These are phyloP conservation scores for Geodia barretti DNA, from an alignment of 37 sponge, comb jelly and placozoan species.

Conservation along the genomic window DNA sequence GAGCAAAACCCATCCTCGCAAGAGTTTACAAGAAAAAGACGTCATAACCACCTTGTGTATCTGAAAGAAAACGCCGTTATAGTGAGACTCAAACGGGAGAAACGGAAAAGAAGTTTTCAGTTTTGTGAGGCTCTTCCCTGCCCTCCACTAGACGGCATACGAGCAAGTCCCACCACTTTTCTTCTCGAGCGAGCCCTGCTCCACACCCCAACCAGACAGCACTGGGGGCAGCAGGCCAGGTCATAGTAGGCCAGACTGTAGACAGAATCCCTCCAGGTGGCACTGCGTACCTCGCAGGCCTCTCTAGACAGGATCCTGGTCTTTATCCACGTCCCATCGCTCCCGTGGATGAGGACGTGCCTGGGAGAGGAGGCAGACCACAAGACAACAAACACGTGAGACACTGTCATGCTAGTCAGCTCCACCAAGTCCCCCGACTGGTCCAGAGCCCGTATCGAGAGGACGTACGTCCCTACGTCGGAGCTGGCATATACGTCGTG, in stretches of 20 bases:
- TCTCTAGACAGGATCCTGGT: background rate
- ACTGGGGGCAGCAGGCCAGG: constrained; percentile 4
- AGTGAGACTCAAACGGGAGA: background rate
- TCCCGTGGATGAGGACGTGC: background rate
- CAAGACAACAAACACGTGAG: constrained; percentile 1
- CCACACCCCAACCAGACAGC: background rate
- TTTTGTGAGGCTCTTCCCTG: background rate
- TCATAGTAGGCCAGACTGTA: constrained; percentile 12
- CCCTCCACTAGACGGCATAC: background rate
- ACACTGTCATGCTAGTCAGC: background rate
- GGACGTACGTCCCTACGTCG: background rate
- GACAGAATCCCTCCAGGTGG: constrained; percentile 1
- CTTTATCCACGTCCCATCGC: background rate
- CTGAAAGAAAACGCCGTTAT: background rate
- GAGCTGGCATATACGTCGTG: background rate
- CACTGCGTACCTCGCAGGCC: background rate
- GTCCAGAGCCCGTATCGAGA: background rate
- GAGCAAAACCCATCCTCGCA: background rate
- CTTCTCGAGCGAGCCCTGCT: background rate
- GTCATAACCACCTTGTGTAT: background rate
- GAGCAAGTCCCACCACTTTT: background rate
- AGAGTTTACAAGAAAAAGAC: background rate
- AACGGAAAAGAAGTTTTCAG: background rate
- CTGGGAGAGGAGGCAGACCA: background rate
- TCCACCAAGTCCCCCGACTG: background rate